phyloP scores from a whole-genome alignment of 2,797 vertebrate genomes.

The Pipistrellus pygmaeus region DNA sequence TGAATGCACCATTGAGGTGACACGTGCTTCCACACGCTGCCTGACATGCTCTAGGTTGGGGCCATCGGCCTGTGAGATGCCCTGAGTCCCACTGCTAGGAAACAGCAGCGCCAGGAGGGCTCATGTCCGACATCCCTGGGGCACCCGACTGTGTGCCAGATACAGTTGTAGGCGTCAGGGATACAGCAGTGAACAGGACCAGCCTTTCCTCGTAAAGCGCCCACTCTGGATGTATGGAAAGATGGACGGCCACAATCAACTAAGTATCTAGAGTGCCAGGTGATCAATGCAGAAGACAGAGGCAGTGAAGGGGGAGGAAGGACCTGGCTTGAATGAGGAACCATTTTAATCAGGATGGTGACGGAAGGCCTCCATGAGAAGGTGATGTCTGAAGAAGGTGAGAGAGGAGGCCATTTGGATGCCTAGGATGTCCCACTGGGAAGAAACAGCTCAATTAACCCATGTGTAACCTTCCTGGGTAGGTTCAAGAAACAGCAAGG shows the following conservation, averaged over 20 bases:
- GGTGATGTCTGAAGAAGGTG: too few relatives aligned
- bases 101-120: background rate
- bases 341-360: background rate
- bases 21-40: background rate
- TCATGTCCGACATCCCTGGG: background rate
- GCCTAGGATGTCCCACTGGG: background rate
- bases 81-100: background rate
- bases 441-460: background rate
- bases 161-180: fast-evolving
- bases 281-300: background rate
- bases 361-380: background rate
- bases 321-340: background rate
- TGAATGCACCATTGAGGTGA: fast-evolving
- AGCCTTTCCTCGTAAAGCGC: background rate
- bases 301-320: background rate
- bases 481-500: background rate
- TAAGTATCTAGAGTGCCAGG: background rate
- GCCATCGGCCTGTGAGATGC: background rate
- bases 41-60: background rate
- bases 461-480: too few relatives aligned
- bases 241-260: background rate
- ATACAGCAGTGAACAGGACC: background rate
- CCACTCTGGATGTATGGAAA: background rate
- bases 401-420: background rate
- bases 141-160: background rate